Base-by-base conservation (phyloP, 2,797 vertebrate genomes). In the Natrix natrix region DNA sequence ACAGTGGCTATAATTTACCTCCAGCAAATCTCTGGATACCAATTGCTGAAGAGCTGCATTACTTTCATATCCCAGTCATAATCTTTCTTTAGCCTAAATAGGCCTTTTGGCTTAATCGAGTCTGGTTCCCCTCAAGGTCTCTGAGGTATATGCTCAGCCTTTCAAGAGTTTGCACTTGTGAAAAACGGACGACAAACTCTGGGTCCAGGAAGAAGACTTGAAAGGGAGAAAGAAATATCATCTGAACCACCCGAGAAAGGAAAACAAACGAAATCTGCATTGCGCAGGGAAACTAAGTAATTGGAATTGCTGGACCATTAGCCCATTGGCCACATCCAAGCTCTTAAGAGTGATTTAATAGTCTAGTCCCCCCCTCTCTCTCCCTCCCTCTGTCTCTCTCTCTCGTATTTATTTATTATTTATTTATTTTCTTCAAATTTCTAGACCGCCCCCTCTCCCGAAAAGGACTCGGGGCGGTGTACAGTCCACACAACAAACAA, bases 271-370 rank as follows among this genome's bases (percentile, higher is more conserved):
- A 52, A 78, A n/a, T 48, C 11, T 89, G 26, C 7, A 92, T 92
- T 32, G 48, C 6, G 28, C 48, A 63, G 8, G 4, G 37, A 54
- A 92, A n/a, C 12, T 89, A 89, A 11, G 32, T 17, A 59, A 92
- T 11, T n/a, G 14, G 10, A 56, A 43, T 92, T 43, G 54, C 69
- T 59, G 55, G 32, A 24, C 17, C 22, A 78, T 83, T 32, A 24
- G 7, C 5, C 88, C 89, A 16, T 2, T 56, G 54, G 55, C 12
- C 22, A 57, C 24, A n/a, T 90, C 7, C 74, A 66, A 66, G 22
- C 74, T 86, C 63, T 86, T 63, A 90, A 90, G 54, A 90, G 54
- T 28, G 32, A 55, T 91, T 88, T 88, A 54, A 87, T 43, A 93
- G n/a, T 2, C 26, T 28, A 57, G 4, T 6, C 6, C 48, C 6